A percentile compares a stretch with the other conserved stretches of the same genome.
Conservation (phyloP, 2,888 invertebrate species). For the Andrena haemorrhoa region DNA sequence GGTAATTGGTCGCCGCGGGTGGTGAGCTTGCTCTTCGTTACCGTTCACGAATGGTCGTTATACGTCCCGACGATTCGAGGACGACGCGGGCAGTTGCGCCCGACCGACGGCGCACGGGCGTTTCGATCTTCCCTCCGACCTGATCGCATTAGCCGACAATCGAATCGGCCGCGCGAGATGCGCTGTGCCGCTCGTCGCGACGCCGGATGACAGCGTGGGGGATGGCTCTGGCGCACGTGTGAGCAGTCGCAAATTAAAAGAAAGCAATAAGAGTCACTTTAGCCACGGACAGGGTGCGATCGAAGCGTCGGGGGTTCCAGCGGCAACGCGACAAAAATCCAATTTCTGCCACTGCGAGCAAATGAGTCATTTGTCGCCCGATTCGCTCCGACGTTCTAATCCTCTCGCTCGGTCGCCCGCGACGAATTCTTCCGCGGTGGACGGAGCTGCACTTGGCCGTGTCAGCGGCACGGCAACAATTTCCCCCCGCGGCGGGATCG, state of each 20-base stretch:
- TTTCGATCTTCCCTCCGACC: slow-evolving; percentile 30
- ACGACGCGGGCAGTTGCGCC: slow-evolving; percentile 30
- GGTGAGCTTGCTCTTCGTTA: slow-evolving; percentile 67
- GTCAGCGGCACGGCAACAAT: neutral
- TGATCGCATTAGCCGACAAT: slow-evolving; percentile 61
- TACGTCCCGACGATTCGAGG: slow-evolving; percentile 66
- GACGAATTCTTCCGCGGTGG: slow-evolving; percentile 24
- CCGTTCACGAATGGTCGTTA: slow-evolving; percentile 67
- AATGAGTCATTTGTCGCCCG: slow-evolving; percentile 58
- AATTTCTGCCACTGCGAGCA: slow-evolving; percentile 33
- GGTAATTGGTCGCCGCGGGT: slow-evolving; percentile 71
- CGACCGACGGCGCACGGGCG: neutral
- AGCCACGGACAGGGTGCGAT: slow-evolving; percentile 40
- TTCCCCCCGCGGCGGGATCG: neutral
- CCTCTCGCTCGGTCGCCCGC: slow-evolving; percentile 26
- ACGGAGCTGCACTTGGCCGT: neutral
- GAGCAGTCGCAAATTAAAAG: slow-evolving; percentile 73
- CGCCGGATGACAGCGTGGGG: slow-evolving; percentile 41
- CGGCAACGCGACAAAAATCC: slow-evolving; percentile 50
- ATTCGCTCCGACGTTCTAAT: slow-evolving; percentile 45
- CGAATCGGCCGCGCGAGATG: slow-evolving; percentile 46
- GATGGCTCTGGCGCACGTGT: slow-evolving; percentile 58
- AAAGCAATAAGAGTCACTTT: slow-evolving; percentile 72
- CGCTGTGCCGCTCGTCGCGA: slow-evolving; percentile 27
- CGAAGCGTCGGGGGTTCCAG: slow-evolving; percentile 22